Evolutionary conservation across 2,113 vertebrate species (phyloP), one percentile per base, ranked within the genome.

Genomic region (Pholis gunnellus): DNA sequence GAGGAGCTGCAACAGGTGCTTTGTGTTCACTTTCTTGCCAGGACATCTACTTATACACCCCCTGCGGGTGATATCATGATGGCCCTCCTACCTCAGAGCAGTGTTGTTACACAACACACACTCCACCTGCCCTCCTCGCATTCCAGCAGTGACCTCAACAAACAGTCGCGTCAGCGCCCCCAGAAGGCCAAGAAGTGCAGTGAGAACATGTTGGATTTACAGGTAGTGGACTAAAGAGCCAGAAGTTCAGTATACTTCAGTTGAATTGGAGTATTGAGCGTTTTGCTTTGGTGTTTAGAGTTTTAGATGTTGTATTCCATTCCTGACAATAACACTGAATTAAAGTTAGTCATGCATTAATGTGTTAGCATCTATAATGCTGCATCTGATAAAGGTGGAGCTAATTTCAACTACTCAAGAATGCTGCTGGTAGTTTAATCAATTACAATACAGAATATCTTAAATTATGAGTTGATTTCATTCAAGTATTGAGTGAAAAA

Each of bases 1-100:
- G 71, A 72, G 67, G 63, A 82, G 82, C 75, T 84, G 83, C 83
- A 84, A 89, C 95, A 95, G 94, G 94, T 95, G 94, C 83, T 81
- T 93, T 93, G 60, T 92, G 89, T 85, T 90, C 77, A 50, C 27
- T 65, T 66, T 56, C 15, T 81, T 44, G 77, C 57, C 78, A 25
- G 48, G n/a, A 36, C 80, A n/a, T 73, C 46, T 83, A 78, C 87
- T 95, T 95, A 95, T 95, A 93, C 27, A n/a, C 22, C 38, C 27
- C 4, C 31, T 56, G 31, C 31, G 54, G 36, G 0, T 68, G 77
- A 76, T 15, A 73, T 71, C 75, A 75, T 0, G 1, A 9, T 4
- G 70, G 64, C 84, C 77, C 87, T 76, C 89, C 91, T 17, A 42
- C 82, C 22, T 27, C n/a, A 75, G 25, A 75, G 60, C 52, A 46